These are phyloP conservation scores for Aphaenogaster ashmeadi DNA, from an alignment of 1,140 invertebrate genomes.

Conservation along the genomic window DNA sequence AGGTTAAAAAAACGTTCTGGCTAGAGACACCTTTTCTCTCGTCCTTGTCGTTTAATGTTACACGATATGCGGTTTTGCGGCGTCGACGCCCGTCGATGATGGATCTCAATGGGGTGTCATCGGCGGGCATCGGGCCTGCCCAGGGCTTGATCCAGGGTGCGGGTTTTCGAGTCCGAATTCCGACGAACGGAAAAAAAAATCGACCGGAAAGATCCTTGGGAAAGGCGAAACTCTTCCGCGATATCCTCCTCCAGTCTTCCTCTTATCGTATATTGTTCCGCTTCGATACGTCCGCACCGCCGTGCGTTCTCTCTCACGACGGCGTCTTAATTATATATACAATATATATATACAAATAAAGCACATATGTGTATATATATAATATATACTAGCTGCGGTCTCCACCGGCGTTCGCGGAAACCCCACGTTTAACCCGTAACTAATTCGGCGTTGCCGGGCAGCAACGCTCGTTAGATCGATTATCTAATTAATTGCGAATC, in stretches of 20 bases:
- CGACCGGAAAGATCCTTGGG: neutral
- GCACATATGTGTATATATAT: slow-evolving; percentile 54
- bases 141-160: slow-evolving; percentile 22
- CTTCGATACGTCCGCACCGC: neutral
- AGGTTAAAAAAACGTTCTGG: slow-evolving; percentile 37
- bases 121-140: slow-evolving; percentile 6
- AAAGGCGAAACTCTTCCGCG: slow-evolving; percentile 41
- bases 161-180: neutral
- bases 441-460: neutral
- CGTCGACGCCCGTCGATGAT: slow-evolving; percentile 20
- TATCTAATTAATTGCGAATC: slow-evolving; percentile 22
- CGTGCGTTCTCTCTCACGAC: slow-evolving; percentile 6
- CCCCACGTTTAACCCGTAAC: neutral
- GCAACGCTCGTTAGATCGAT: slow-evolving; percentile 4
- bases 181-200: slow-evolving; percentile 3
- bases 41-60: slow-evolving; percentile 44
- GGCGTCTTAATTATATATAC: slow-evolving; percentile 50
- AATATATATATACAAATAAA: slow-evolving; percentile 58
- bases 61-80: slow-evolving; percentile 4
- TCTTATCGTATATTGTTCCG: slow-evolving; percentile 14
- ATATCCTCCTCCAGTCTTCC: slow-evolving; percentile 9
- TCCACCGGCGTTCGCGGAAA: slow-evolving; percentile 12
- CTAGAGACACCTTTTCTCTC: slow-evolving; percentile 13
- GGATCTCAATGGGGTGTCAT: neutral
- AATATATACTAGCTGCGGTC: slow-evolving; percentile 21